Percentiles rank a stretch among this genome's conserved stretches.
Evolutionary conservation across 2,888 invertebrate species (phyloP).

Genomic region (Gastracanthus pulcherrimus): DNA sequence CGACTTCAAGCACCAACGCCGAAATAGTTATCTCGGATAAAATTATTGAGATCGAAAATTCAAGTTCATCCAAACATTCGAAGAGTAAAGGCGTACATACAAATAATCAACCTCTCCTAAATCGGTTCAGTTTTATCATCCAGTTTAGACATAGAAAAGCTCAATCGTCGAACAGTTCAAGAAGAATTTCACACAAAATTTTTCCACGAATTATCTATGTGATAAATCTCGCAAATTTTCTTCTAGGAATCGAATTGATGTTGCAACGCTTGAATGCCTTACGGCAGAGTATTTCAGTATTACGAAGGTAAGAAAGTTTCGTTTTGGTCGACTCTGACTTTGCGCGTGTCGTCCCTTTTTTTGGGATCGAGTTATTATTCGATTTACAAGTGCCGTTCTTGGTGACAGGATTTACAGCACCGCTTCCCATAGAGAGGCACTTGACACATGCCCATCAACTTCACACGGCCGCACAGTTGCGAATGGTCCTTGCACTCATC

Average conservation of each 20-base stretch:
- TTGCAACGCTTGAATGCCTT: not conserved
- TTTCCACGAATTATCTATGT: not conserved
- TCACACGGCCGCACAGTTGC: constrained; percentile 91
- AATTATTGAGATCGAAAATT: not conserved
- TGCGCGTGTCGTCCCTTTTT: not conserved
- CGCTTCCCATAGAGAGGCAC: constrained; percentile 89
- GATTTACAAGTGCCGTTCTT: constrained; percentile 38
- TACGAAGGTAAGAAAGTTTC: constrained; percentile 40
- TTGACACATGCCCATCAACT: constrained; percentile 92
- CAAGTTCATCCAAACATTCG: not conserved
- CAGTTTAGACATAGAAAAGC: not conserved
- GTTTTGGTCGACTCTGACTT: constrained; percentile 31
- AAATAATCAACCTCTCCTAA: not conserved
- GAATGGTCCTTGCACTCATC: constrained; percentile 90
- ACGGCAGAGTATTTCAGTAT: not conserved
- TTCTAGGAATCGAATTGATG: not conserved
- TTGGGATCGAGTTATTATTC: not conserved
- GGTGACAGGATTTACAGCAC: constrained; percentile 90
- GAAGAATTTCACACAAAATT: not conserved
- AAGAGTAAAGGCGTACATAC: not conserved
- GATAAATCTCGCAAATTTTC: not conserved
- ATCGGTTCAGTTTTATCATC: not conserved
- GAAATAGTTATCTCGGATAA: not conserved
- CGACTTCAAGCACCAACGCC: not conserved
- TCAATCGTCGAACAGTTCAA: not conserved